Evolutionary conservation across 2,113 vertebrate genomes (phyloP).

Genomic region (Sinocyclocheilus maitianheensis): DNA sequence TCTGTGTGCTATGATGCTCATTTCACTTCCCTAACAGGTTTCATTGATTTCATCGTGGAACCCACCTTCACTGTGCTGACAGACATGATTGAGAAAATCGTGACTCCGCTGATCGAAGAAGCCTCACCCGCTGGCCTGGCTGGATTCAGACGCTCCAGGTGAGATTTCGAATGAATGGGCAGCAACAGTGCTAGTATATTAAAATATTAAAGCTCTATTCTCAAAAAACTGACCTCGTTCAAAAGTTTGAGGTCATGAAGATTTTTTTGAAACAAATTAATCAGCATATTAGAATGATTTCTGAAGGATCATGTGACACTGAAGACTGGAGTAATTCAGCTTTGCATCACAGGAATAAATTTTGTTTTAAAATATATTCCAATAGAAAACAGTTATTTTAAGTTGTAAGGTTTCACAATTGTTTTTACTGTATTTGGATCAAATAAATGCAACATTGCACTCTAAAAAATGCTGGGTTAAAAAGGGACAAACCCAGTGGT

Average conservation of each 20-base stretch:
- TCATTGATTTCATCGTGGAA: slow-evolving; percentile 98
- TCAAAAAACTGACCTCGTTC: background rate
- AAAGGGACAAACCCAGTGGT: too few relatives aligned
- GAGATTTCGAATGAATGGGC: slow-evolving; percentile 40
- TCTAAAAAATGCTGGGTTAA: too few relatives aligned
- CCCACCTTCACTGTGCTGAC: slow-evolving; percentile 93
- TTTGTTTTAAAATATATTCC: too few relatives aligned
- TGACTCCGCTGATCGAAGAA: slow-evolving; percentile 86
- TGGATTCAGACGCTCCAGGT: slow-evolving; percentile 85
- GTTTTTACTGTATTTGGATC: background rate
- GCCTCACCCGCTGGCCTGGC: slow-evolving; percentile 74
- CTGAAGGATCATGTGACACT: background rate
- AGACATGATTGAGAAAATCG: slow-evolving; percentile 91
- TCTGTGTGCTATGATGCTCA: background rate
- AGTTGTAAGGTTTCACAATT: background rate
- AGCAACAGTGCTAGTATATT: background rate
- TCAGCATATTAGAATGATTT: background rate
- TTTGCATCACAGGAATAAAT: background rate
- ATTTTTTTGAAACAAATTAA: background rate
- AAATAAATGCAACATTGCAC: background rate
- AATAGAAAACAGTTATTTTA: background rate
- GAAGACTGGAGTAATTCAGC: background rate
- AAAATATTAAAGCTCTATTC: background rate
- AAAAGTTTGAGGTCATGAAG: background rate
- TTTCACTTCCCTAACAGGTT: slow-evolving; percentile 75